Base-by-base conservation (phyloP, 1,140 invertebrate species). In the Centruroides sculpturatus region DNA sequence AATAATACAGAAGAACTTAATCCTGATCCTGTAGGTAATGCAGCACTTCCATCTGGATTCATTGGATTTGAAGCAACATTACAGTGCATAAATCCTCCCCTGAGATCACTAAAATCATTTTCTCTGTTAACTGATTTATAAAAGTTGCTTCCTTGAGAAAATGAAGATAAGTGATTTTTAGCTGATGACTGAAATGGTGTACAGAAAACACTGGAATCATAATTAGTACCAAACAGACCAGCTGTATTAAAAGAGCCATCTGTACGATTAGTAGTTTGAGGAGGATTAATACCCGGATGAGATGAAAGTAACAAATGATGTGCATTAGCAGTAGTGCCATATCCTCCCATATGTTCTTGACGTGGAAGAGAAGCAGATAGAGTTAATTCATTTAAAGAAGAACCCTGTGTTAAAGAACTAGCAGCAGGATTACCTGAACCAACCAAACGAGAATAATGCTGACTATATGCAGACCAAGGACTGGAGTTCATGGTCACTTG, bases 381-480 rank as follows among this genome's bases (percentile, higher is more conserved):
- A 13, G 57, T 50, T 7, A 66, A 47, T 35, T 66, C 63, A 55
- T 64, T 65, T 53, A 66, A 59, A 50, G 62, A 60, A 55, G 60
- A 50, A 50, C 49, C 35, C 12, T 60, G 62, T 3, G 60, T 9
- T 7, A 65, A 46, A 51, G 64, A 23, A 35, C 57, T 52, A 23
- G 60, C 54, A 13, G 65, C 47, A 50, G 64, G 60, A 62, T 63
- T 66, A 34, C 58, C 64, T 36, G 57, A 35, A 54, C 58, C 60
- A 48, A 64, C 64, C 46, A 67, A 49, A 5, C 66, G 56, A 12
- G 64, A 60, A 48, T 66, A 66, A 59, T 67, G 66, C 48, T 67
- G 66, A 56, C 63, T 64, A 57, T 67, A 67, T 34, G 66, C 61
- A 55, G 66, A 63, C 66, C 66, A 67, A 55, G 64, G 50, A 35